These are phyloP conservation scores for Sycophila texana DNA, from an alignment of 2,888 invertebrate species.

Conservation along the genomic window DNA sequence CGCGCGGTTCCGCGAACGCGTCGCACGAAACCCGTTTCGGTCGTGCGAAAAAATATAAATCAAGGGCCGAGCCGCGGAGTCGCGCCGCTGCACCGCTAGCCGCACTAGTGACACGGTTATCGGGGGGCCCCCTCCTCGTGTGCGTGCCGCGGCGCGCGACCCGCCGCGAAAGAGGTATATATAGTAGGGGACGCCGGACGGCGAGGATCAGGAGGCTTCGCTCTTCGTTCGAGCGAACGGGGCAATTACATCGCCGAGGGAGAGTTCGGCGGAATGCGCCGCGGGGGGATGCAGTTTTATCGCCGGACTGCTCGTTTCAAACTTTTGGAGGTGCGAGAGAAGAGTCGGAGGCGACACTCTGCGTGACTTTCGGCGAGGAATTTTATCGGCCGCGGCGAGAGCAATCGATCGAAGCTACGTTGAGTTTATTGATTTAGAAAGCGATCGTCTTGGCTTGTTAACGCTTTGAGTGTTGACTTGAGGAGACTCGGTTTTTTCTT, in stretches of 20 bases:
- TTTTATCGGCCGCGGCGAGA: too few species aligned
- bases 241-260: neutral
- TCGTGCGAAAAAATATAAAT: slow-evolving; percentile 50
- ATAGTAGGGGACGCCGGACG: slow-evolving; percentile 5
- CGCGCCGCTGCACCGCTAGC: slow-evolving; percentile 51
- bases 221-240: slow-evolving; percentile 17
- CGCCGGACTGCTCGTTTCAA: neutral
- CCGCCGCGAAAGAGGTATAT: neutral
- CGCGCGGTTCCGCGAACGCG: neutral
- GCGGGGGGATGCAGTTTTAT: neutral
- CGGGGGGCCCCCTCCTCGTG: neutral
- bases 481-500: too few species aligned
- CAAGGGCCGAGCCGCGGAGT: slow-evolving; percentile 39
- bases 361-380: too few species aligned
- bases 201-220: neutral
- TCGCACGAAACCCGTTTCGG: slow-evolving; percentile 38
- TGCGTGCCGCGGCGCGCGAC: neutral
- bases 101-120: slow-evolving; percentile 57
- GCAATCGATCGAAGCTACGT: too few species aligned
- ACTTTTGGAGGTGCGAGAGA: too few species aligned
- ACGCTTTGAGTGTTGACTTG: too few species aligned
- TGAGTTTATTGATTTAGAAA: too few species aligned
- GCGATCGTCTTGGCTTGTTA: too few species aligned
- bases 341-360: too few species aligned
- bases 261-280: neutral